Evolutionary conservation across 1,140 invertebrate species (phyloP).

Genomic region (Lethrus apterus): DNA sequence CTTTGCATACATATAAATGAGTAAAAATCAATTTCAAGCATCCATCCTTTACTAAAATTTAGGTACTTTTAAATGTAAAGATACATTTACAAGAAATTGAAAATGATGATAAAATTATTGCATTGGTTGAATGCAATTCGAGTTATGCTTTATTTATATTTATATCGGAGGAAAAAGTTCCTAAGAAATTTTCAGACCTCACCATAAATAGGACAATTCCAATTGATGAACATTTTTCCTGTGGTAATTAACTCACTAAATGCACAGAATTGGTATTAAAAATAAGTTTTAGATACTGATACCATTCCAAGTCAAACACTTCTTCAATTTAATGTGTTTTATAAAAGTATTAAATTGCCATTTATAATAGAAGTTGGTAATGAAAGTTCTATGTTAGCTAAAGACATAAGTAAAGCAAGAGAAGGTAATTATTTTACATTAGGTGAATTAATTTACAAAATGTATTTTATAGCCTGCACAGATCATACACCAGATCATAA

Average conservation of each 20-base stretch:
- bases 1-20: slow-evolving; percentile 21
- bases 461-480: slow-evolving; percentile 8
- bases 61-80: slow-evolving; percentile 38
- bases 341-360: slow-evolving; percentile 48
- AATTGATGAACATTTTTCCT: slow-evolving; percentile 67
- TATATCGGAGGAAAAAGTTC: slow-evolving; percentile 49
- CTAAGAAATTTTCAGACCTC: slow-evolving; percentile 60
- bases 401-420: slow-evolving; percentile 42
- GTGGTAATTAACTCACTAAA: slow-evolving; percentile 54
- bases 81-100: slow-evolving; percentile 30
- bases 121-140: slow-evolving; percentile 56
- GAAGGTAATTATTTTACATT: slow-evolving; percentile 43
- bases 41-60: not conserved
- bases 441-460: slow-evolving; percentile 4
- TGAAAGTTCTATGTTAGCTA: slow-evolving; percentile 56
- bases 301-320: slow-evolving; percentile 45
- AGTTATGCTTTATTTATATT: slow-evolving; percentile 60
- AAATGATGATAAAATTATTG: slow-evolving; percentile 47
- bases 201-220: slow-evolving; percentile 65
- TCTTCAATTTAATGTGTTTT: slow-evolving; percentile 53
- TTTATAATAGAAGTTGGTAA: slow-evolving; percentile 58
- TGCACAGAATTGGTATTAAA: not conserved
- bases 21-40: not conserved
- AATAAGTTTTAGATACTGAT: slow-evolving; percentile 46
- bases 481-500: slow-evolving; percentile 26